Evolutionary conservation across 2,797 vertebrate species (phyloP).

Genomic region (Halcyon leucocephala): DNA sequence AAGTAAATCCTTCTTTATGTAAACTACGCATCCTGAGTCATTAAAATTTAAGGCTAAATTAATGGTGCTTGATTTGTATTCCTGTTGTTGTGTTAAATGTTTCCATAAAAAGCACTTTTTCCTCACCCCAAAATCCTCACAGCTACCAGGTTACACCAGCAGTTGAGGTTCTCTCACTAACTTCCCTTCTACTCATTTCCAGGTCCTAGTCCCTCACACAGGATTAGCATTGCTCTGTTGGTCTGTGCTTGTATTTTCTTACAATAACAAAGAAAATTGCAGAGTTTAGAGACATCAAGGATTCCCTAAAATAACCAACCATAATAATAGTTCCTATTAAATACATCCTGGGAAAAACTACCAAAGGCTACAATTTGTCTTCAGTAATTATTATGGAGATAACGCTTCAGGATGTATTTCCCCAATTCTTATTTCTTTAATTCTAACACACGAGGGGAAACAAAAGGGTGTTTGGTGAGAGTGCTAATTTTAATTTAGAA

Average conservation of each 20-base stretch:
- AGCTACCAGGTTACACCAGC: background rate
- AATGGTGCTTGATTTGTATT: constrained; percentile 34
- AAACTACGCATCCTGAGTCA: constrained; percentile 27
- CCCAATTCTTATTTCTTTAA: background rate
- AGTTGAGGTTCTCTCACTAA: background rate
- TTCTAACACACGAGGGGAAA: background rate
- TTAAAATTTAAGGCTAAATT: constrained; percentile 57
- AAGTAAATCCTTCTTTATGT: constrained; percentile 41
- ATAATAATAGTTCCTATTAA: background rate
- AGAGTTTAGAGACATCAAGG: background rate
- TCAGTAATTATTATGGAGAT: background rate
- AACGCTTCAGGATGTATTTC: background rate
- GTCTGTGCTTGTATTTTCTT: background rate
- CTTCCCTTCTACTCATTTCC: background rate
- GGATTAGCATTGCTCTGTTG: background rate
- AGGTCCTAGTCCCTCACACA: background rate
- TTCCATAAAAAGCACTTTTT: background rate
- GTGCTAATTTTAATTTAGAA: background rate
- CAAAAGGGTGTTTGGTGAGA: background rate
- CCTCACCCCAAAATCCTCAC: background rate
- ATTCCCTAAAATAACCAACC: background rate
- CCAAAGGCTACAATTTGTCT: background rate
- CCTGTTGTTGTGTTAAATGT: constrained; percentile 5
- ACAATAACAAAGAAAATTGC: background rate
- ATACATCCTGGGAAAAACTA: background rate